A percentile compares a stretch with the other conserved stretches of the same genome.
Conservation (phyloP, 1,140 invertebrate genomes). For the Yoshiicerus persimilis region DNA sequence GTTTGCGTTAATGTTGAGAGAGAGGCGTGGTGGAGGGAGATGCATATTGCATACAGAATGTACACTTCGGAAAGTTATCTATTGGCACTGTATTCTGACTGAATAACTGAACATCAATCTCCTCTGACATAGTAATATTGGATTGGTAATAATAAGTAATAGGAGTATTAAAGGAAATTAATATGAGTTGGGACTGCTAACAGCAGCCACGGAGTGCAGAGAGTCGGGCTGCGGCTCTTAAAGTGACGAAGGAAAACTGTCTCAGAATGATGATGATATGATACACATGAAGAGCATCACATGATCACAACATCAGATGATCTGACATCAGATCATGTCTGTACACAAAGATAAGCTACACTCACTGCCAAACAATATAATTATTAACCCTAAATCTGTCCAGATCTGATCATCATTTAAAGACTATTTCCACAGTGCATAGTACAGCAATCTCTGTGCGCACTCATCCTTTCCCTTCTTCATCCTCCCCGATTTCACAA, state of each 20-base stretch:
- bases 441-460: not conserved
- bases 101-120: not conserved
- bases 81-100: not conserved
- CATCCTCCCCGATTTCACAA: not conserved
- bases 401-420: slow-evolving; percentile 27
- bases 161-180: not conserved
- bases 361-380: slow-evolving; percentile 5
- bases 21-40: not conserved
- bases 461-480: not conserved
- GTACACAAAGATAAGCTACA: not conserved
- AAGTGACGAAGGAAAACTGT: not conserved
- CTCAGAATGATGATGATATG: slow-evolving; percentile 8
- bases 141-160: not conserved
- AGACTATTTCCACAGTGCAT: slow-evolving; percentile 4
- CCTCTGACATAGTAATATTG: not conserved
- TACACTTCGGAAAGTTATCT: not conserved
- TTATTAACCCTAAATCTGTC: slow-evolving; percentile 27
- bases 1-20: not conserved
- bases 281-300: not conserved
- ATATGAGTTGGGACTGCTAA: not conserved
- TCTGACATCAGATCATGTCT: not conserved
- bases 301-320: not conserved
- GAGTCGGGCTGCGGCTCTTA: not conserved
- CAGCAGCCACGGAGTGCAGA: not conserved
- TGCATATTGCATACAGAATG: not conserved